Base-by-base conservation (phyloP, 2,797 vertebrate genomes). In the Tragopan temminckii region DNA sequence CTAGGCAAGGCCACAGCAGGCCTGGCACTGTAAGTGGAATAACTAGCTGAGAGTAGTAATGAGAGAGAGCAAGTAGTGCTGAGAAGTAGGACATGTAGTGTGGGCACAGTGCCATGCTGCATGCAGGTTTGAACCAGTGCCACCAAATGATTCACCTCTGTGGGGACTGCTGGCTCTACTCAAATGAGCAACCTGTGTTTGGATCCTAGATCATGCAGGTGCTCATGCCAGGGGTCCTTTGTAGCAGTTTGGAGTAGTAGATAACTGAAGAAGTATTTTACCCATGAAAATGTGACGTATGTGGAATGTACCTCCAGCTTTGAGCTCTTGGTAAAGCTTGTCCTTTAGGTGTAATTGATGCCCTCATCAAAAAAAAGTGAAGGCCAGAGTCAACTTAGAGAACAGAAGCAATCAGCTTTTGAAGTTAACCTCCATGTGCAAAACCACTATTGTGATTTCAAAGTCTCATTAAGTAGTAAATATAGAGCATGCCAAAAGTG, bases 391-490 rank as follows among this genome's bases (percentile, higher is more conserved):
- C 62, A 80, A 11, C 36, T 91, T 27, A 80, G 31, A 55, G 53
- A 55, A 55, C 53, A 19, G 29, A 55, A 55, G 52, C 31, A 55
- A n/a, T n/a, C 62, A 85, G 12, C 40, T 91, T 29, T 81, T 95
- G 74, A 67, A 86, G 52, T 36, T 93, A 89, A 85, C 74, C n/a
- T 67, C 48, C 62, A 33, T 10, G 19, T 59, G 45, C 62, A 78
- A 88, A 91, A 91, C 68, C 50, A 64, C 55, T 53, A 29, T 45
- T 89, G 68, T 89, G 64, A 91, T 93, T 95, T 76, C 88, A 84
- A 81, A 93, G 58, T 90, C 85, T 95, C 52, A n/a, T 92, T 87
- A 92, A 83, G 48, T 84, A 70, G 88, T 96, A 94, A 91, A 94
- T 91, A 90, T 29, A 96, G 81, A 90, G 70, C 83, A 80, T 93